Conservation (phyloP, 2,113 vertebrate species). For the Helogale parvula region DNA sequence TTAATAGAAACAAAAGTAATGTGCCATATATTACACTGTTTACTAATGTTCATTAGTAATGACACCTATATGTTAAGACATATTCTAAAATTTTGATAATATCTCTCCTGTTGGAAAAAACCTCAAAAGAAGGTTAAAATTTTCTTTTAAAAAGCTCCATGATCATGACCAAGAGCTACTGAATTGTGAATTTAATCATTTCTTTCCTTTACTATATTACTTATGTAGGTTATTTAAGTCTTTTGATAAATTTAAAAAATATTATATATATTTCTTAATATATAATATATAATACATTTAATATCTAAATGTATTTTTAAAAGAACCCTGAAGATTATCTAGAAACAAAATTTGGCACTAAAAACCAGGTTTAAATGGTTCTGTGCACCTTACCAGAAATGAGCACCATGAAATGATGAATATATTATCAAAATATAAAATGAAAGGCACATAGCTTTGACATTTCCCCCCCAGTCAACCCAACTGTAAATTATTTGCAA, state of each 20-base stretch:
- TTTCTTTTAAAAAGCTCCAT: background rate
- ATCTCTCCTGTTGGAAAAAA: background rate
- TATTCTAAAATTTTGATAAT: background rate
- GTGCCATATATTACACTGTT: background rate
- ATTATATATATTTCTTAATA: background rate
- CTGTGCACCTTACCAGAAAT: background rate
- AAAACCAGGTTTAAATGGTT: background rate
- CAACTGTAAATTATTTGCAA: background rate
- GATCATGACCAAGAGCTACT: background rate
- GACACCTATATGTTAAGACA: background rate
- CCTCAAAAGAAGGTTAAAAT: background rate
- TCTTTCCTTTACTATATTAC: background rate
- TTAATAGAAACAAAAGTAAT: background rate
- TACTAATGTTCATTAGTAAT: background rate
- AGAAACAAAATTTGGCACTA: background rate
- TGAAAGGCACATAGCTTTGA: background rate
- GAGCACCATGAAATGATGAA: background rate
- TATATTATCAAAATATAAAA: background rate
- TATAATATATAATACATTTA: background rate
- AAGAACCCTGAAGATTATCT: background rate
- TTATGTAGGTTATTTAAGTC: background rate
- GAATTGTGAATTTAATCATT: background rate
- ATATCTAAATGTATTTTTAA: background rate
- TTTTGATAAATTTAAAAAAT: background rate
- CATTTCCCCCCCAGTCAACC: rapidly evolving